Conservation (phyloP, 2,113 vertebrate species). For the Pitta sordida region DNA sequence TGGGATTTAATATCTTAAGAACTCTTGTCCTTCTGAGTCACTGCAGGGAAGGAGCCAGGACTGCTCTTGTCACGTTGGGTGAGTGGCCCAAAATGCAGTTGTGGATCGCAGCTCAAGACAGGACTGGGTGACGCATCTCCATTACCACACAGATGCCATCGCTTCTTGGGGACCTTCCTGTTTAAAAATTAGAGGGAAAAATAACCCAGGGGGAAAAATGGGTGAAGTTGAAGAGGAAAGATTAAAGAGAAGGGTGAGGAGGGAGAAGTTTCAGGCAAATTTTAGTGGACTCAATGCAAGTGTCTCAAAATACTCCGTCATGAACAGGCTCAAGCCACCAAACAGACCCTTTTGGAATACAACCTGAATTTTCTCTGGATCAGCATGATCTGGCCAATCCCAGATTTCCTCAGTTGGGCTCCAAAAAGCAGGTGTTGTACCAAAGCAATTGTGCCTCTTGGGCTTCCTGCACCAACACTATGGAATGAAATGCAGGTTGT, state of each 20-base stretch:
- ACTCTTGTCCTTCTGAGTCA: conserved; percentile 41
- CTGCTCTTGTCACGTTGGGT: not conserved
- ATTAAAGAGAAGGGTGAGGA: not conserved
- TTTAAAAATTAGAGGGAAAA: not conserved
- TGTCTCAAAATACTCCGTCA: not conserved
- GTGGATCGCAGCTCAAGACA: not conserved
- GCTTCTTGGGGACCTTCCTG: not conserved
- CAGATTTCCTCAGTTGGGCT: not conserved
- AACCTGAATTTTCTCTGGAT: not conserved
- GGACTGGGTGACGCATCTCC: not conserved
- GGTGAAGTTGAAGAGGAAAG: not conserved
- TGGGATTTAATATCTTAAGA: conserved; percentile 38
- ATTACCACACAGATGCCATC: not conserved
- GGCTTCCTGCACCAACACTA: not conserved
- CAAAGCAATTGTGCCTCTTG: not conserved
- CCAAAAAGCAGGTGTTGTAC: not conserved
- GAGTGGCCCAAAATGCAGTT: not conserved
- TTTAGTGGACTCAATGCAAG: not conserved
- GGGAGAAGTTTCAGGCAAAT: not conserved
- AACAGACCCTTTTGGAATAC: not conserved
- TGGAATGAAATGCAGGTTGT: not conserved
- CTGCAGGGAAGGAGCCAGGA: not conserved
- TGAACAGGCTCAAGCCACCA: not conserved
- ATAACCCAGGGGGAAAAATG: accelerated
- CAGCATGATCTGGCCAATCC: accelerated